Evolutionary conservation across 2,797 vertebrate species (phyloP).

Genomic region (Aselliscus stoliczkanus): DNA sequence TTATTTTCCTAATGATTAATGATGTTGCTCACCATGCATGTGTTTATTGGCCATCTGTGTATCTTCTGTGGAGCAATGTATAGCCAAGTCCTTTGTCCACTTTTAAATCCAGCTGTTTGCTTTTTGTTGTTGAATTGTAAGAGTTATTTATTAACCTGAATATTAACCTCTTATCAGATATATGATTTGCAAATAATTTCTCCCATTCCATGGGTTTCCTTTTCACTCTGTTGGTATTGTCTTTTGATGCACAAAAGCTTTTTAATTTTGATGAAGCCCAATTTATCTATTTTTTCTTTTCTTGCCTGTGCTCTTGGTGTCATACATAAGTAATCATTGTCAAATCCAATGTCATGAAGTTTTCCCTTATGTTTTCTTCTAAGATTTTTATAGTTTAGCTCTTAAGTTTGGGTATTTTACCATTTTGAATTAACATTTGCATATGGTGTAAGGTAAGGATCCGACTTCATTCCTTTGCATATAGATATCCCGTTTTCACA

Average conservation of each 20-base stretch:
- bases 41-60: neutral
- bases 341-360: neutral
- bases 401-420: neutral
- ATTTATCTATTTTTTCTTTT: slow-evolving; percentile 14
- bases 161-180: neutral
- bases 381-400: neutral
- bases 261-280: neutral
- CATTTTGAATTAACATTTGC: neutral
- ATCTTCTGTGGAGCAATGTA: neutral
- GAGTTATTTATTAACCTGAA: neutral
- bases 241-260: neutral
- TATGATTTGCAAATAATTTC: neutral
- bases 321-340: neutral
- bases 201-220: neutral
- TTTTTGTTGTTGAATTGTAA: neutral
- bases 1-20: neutral
- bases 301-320: neutral
- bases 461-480: neutral
- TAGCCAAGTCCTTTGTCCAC: neutral
- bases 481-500: neutral
- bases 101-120: neutral
- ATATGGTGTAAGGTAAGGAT: neutral
- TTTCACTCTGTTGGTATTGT: neutral
- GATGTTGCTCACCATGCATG: neutral
- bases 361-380: neutral